Base-by-base conservation (phyloP, 2,797 vertebrate genomes). In the Sebastes glaucus region DNA sequence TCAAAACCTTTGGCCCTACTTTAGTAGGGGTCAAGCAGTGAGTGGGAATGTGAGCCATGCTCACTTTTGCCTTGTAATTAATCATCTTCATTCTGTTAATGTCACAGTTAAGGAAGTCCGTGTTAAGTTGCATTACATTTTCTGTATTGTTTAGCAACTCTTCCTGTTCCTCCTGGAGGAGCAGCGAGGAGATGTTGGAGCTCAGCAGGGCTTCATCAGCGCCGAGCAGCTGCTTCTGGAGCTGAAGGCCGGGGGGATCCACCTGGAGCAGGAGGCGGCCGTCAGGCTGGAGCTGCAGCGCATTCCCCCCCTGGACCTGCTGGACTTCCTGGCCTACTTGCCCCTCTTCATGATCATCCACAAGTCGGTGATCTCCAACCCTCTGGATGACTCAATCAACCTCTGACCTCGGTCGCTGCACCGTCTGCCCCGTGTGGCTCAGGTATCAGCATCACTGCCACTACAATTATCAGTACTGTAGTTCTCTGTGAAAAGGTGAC, bases 141-240 rank as follows among this genome's bases (percentile, higher is more conserved):
- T 46, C 16, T 46, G 42, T 46, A 46, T 46, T 46, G 1, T 80
- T 65, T 77, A 96, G 94, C 87, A 94, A 75, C 93, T 96, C 38
- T 95, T 97, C 90, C 88, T 95, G 73, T 95, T 95, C 90, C 94
- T 96, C 20, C 86, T 96, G 94, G 95, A 95, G 90, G 93, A 92
- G 32, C 93, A 94, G 89, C 55, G 53, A 53, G 91, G 89, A 60
- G 89, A 88, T 2, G 14, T 69, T 0, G 83, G 88, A 22, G 68
- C 70, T 20, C 66, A 35, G 63, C 88, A 59, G 46, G 92, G 83
- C 69, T 80, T 80, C 23, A 96, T 96, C 92, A 94, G 92, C 0
- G 83, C 88, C 1, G 93, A 95, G 80, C 93, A 96, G 69, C 91
- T 96, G 61, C 88, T 95, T 0, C 87, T 95, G 81, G 94, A 96